A percentile compares a stretch with the other conserved stretches of the same genome.
These are phyloP conservation scores for Corythornis cristatus DNA, from an alignment of 2,113 vertebrate species.

Conservation along the genomic window DNA sequence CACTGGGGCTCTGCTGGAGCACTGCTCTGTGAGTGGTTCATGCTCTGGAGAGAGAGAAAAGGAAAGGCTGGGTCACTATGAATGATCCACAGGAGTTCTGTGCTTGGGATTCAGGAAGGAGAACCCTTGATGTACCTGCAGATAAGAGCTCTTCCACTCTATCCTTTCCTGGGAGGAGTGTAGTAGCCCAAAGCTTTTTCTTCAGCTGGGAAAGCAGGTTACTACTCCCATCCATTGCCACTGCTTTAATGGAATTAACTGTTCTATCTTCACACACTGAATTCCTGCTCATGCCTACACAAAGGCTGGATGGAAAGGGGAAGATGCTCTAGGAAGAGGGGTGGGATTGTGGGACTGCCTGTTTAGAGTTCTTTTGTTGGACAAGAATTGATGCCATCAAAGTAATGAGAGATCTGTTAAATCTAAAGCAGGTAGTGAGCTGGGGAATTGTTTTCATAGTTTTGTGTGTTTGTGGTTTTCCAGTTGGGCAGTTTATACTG, in stretches of 20 bases:
- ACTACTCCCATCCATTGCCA: background rate
- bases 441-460: background rate
- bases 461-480: rapidly evolving
- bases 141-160: background rate
- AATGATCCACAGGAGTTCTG: background rate
- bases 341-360: background rate
- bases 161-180: background rate
- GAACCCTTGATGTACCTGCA: background rate
- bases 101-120: background rate
- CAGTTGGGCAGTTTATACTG: background rate
- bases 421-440: background rate
- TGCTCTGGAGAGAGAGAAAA: background rate
- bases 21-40: background rate
- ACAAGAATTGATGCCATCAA: background rate
- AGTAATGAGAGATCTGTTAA: background rate
- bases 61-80: background rate
- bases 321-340: background rate
- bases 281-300: background rate
- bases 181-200: background rate
- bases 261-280: background rate
- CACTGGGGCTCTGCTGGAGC: background rate
- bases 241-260: background rate
- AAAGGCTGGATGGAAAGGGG: background rate
- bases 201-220: background rate
- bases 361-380: background rate